Percentiles rank a stretch among this genome's conserved stretches.
These are phyloP conservation scores for Lasiurus cinereus DNA, from an alignment of 2,113 vertebrate species.

Conservation along the genomic window DNA sequence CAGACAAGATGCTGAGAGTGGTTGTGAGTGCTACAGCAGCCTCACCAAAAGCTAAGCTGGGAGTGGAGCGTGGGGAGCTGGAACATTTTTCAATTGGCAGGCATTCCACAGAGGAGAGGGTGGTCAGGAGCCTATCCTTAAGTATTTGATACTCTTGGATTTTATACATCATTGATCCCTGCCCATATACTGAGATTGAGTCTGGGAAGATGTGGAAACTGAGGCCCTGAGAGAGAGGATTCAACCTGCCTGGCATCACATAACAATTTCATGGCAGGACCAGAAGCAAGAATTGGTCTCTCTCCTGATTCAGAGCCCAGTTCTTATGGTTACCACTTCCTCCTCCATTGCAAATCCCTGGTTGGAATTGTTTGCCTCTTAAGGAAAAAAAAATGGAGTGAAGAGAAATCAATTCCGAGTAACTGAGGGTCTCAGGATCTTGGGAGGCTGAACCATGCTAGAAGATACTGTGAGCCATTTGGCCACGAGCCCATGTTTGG, in stretches of 20 bases:
- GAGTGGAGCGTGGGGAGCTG: neutral
- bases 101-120: neutral
- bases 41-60: neutral
- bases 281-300: constrained; percentile 8
- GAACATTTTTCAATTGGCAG: neutral
- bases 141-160: constrained; percentile 32
- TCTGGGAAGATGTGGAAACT: neutral
- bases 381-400: neutral
- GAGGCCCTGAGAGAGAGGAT: neutral
- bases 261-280: constrained; percentile 16
- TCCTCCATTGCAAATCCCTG: constrained; percentile 9
- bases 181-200: neutral
- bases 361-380: constrained; percentile 22
- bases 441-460: neutral
- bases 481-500: neutral
- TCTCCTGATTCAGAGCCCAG: neutral
- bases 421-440: neutral
- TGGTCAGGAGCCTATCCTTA: neutral
- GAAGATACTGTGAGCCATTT: neutral
- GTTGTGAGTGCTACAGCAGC: neutral
- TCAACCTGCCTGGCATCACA: neutral
- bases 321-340: neutral
- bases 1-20: neutral
- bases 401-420: constrained; percentile 41
- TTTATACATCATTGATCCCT: constrained; percentile 21